Percentiles rank a stretch among this genome's conserved stretches.
Evolutionary conservation across 2,797 vertebrate genomes (phyloP).

Genomic region (Lithobates sylvaticus): DNA sequence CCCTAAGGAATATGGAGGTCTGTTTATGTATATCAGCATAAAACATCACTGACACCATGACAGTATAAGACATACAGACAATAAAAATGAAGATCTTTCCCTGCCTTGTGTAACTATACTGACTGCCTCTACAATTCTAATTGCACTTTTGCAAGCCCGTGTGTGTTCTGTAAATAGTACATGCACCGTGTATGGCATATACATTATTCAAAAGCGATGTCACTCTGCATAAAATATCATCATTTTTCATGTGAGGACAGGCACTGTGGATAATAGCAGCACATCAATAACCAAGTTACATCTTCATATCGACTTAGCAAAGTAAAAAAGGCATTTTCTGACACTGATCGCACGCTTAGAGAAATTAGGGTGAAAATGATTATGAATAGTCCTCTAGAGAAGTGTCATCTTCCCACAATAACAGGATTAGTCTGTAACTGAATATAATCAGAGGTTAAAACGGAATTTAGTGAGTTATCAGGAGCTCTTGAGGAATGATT

Average conservation of each 20-base stretch:
- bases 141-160: no score
- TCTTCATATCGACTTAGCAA: background rate
- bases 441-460: background rate
- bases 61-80: background rate
- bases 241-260: background rate
- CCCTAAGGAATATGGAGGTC: background rate
- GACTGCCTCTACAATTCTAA: background rate
- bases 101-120: background rate
- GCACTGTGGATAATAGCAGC: background rate
- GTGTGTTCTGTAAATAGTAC: no score
- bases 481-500: background rate
- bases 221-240: background rate
- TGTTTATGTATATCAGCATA: no score
- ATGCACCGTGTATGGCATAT: no score
- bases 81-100: no score
- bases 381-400: background rate
- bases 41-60: background rate
- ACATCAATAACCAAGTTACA: background rate
- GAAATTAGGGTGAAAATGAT: constrained; percentile 3
- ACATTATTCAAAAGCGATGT: background rate
- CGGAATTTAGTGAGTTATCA: background rate
- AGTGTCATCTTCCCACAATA: background rate
- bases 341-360: constrained; percentile 1
- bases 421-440: constrained; percentile 13
- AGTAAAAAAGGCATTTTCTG: background rate